phyloP scores from a whole-genome alignment of 1,140 invertebrate genomes.

The Hyles vespertilio region DNA sequence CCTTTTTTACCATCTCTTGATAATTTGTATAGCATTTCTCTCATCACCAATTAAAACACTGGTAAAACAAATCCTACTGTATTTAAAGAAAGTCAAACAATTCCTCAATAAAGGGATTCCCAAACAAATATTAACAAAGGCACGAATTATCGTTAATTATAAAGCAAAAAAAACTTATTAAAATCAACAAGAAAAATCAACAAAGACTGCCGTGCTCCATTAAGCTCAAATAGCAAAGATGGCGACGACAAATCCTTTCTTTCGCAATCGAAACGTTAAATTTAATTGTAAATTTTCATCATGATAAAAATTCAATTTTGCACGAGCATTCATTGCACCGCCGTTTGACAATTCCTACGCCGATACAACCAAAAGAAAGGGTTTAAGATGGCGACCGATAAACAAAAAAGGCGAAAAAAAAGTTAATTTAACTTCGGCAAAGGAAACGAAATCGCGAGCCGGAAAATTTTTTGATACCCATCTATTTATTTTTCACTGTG shows the following conservation, averaged over 20 bases:
- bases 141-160: conserved; percentile 9
- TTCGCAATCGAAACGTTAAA: conserved; percentile 41
- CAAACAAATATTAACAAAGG: not conserved
- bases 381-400: conserved; percentile 62
- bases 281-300: conserved; percentile 50
- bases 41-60: no score
- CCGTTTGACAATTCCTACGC: conserved; percentile 57
- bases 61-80: no score
- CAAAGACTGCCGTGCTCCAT: no score
- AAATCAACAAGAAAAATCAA: no score
- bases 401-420: conserved; percentile 61
- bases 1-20: no score
- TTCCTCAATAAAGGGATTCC: no score
- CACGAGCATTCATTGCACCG: conserved; percentile 41
- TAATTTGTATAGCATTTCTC: no score
- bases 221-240: not conserved
- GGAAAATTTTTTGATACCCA: conserved; percentile 19
- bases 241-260: conserved; percentile 12
- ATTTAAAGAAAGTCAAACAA: no score
- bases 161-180: no score
- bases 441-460: conserved; percentile 44
- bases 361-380: conserved; percentile 54
- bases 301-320: conserved; percentile 72
- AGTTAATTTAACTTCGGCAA: conserved; percentile 62
- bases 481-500: conserved; percentile 15